Percentiles rank a stretch among this genome's conserved stretches.
Conservation (phyloP, 2,113 vertebrate species). For the Cettia cetti region DNA sequence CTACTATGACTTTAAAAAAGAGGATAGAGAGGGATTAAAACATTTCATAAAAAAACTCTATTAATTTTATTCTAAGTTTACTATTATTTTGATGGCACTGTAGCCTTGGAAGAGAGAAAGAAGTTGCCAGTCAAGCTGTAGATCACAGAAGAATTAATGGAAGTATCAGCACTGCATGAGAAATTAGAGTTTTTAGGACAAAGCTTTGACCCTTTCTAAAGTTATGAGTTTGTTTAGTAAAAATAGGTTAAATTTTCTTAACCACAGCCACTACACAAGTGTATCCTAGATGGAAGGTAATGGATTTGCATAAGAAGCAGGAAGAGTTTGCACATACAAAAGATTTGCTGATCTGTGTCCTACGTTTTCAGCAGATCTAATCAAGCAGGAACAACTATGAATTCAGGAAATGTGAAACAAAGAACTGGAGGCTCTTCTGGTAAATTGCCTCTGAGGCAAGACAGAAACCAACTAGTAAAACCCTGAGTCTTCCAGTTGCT, state of each 20-base stretch:
- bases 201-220: neutral
- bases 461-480: neutral
- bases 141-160: neutral
- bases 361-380: neutral
- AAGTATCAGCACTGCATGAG: neutral
- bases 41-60: neutral
- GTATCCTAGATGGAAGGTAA: neutral
- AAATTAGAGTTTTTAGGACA: neutral
- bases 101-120: neutral
- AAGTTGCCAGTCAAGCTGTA: neutral
- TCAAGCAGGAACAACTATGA: neutral
- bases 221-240: neutral
- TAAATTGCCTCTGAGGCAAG: neutral
- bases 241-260: neutral
- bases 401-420: neutral
- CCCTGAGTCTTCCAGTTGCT: neutral
- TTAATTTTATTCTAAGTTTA: neutral
- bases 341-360: accelerated
- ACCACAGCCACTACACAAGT: neutral
- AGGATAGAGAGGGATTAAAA: neutral
- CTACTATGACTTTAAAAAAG: neutral
- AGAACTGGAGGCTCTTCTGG: neutral
- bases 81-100: neutral
- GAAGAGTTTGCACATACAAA: neutral
- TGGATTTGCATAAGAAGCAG: neutral